Conservation (phyloP, 2,888 invertebrate species). For the Blera fallax region DNA sequence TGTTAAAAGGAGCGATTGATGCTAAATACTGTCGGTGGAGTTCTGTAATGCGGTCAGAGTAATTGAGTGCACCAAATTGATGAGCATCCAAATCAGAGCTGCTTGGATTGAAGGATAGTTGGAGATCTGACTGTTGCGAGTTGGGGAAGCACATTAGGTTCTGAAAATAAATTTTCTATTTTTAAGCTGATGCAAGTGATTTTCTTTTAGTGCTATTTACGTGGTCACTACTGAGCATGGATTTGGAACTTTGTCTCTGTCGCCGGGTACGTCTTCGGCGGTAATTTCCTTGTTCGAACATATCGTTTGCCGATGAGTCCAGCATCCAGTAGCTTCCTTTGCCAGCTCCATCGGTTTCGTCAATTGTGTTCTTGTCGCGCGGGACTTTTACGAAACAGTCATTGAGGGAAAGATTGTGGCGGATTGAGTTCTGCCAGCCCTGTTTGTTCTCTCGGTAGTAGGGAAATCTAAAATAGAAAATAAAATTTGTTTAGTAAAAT, state of each 20-base stretch:
- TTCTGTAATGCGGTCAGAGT: conserved; percentile 80
- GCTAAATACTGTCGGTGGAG: conserved; percentile 80
- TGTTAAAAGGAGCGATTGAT: conserved; percentile 80
- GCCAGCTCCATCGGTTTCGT: conserved; percentile 82
- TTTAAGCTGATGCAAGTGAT: too few species aligned
- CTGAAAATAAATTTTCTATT: too few species aligned
- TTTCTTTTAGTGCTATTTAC: conserved; percentile 24
- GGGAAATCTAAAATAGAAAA: conserved; percentile 84
- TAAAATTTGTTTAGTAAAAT: background rate
- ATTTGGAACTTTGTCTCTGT: conserved; percentile 81
- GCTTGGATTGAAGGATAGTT: conserved; percentile 45
- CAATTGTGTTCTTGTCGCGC: conserved; percentile 80
- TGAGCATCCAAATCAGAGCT: conserved; percentile 53
- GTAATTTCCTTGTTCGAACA: conserved; percentile 95
- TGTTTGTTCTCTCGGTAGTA: conserved; percentile 92
- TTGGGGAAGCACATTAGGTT: conserved; percentile 44
- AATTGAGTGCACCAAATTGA: conserved; percentile 76
- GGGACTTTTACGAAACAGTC: conserved; percentile 91
- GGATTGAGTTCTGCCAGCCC: conserved; percentile 91
- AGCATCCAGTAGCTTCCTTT: conserved; percentile 92
- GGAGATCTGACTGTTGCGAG: conserved; percentile 44
- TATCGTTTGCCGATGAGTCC: conserved; percentile 90
- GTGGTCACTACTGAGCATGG: conserved; percentile 60
- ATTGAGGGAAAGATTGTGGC: conserved; percentile 91
- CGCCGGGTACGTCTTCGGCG: conserved; percentile 86